A percentile compares a stretch with the other conserved stretches of the same genome.
Evolutionary conservation across 2,797 vertebrate genomes (phyloP).

Genomic region (Sciaenops ocellatus): DNA sequence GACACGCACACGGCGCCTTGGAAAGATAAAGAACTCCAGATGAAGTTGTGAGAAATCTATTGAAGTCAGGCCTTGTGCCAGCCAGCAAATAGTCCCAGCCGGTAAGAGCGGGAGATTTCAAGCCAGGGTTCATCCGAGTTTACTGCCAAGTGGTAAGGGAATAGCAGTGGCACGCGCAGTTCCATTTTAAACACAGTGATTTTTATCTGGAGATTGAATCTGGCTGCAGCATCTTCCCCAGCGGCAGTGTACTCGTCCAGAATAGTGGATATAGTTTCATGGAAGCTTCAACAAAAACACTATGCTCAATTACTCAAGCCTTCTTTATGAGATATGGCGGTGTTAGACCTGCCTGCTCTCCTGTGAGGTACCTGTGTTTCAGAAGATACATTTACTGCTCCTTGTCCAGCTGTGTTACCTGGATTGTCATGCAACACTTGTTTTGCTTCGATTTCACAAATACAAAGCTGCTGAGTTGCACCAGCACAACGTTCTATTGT

Average conservation of each 20-base stretch:
- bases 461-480: slow-evolving; percentile 31
- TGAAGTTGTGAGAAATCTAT: slow-evolving; percentile 50
- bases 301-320: slow-evolving; percentile 71
- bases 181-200: slow-evolving; percentile 75
- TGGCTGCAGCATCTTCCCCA: slow-evolving; percentile 73
- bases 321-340: slow-evolving; percentile 60
- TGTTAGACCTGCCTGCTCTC: slow-evolving; percentile 32
- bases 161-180: slow-evolving; percentile 59
- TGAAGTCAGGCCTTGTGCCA: slow-evolving; percentile 62
- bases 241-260: slow-evolving; percentile 66
- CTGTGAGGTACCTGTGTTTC: slow-evolving; percentile 46
- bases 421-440: slow-evolving; percentile 8
- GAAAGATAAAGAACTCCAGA: slow-evolving; percentile 50
- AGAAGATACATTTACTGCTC: slow-evolving; percentile 28
- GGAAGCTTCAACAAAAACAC: slow-evolving; percentile 70
- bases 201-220: slow-evolving; percentile 80
- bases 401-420: slow-evolving; percentile 46
- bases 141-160: slow-evolving; percentile 71
- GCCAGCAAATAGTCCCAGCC: slow-evolving; percentile 58
- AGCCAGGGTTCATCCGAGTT: slow-evolving; percentile 71
- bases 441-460: slow-evolving; percentile 37
- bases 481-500: slow-evolving; percentile 19
- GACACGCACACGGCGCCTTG: slow-evolving; percentile 47
- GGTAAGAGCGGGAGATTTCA: slow-evolving; percentile 59
- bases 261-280: slow-evolving; percentile 76